These are phyloP conservation scores for Eospalax fontanierii DNA, from an alignment of 2,797 vertebrate species.

Conservation along the genomic window DNA sequence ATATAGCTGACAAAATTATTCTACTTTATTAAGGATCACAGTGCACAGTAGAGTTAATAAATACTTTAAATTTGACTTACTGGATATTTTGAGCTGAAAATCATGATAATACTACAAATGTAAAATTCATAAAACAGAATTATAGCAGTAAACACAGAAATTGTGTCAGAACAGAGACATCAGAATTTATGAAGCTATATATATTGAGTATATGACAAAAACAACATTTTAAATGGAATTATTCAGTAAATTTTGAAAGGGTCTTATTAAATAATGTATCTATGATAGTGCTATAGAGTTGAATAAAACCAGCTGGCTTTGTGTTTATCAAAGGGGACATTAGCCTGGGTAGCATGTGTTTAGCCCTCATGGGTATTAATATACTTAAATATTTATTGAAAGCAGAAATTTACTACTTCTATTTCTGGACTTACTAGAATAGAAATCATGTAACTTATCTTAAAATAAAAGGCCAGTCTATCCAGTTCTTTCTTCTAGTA, in stretches of 20 bases:
- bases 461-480: too few species aligned
- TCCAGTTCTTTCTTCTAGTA: too few species aligned
- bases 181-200: not conserved
- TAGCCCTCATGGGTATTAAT: too few species aligned
- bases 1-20: not conserved
- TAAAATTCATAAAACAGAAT: not conserved
- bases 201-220: not conserved
- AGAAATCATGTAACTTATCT: too few species aligned
- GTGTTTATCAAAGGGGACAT: too few species aligned
- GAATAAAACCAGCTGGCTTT: not conserved
- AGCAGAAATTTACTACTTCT: too few species aligned
- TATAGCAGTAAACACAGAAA: not conserved
- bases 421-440: too few species aligned
- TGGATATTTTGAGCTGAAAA: not conserved
- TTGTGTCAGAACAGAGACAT: not conserved
- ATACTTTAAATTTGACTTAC: not conserved
- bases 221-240: constrained; percentile 7
- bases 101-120: not conserved
- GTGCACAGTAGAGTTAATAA: not conserved
- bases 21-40: not conserved
- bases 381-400: too few species aligned
- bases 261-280: not conserved
- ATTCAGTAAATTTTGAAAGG: not conserved
- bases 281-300: not conserved
- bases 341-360: too few species aligned